Evolutionary conservation across 2,113 vertebrate genomes (phyloP).

Genomic region (Chrysochloris asiatica): DNA sequence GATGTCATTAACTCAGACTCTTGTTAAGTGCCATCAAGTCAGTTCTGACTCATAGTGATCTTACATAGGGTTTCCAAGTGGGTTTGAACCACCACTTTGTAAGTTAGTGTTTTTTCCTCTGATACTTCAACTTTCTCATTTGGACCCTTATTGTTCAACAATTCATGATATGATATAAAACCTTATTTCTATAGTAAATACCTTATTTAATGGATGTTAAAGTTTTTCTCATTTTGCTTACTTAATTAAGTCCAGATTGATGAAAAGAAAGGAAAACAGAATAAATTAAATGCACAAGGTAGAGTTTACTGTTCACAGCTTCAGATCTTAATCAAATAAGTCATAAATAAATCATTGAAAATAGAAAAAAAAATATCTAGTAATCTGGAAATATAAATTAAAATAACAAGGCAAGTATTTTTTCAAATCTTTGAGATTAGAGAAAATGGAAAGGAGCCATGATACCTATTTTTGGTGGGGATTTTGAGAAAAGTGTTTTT

Average conservation of each 20-base stretch:
- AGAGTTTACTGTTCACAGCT: background rate
- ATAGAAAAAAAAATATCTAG: background rate
- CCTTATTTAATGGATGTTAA: background rate
- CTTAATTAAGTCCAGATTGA: background rate
- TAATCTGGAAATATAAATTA: background rate
- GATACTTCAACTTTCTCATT: background rate
- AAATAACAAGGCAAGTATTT: background rate
- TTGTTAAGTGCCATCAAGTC: too few species aligned
- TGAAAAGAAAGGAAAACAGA: background rate
- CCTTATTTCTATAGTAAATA: background rate
- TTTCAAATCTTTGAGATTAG: background rate
- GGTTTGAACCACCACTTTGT: background rate
- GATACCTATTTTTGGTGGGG: background rate
- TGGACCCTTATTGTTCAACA: background rate
- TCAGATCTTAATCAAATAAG: background rate
- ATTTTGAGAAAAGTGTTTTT: slow-evolving; percentile 14
- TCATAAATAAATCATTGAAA: background rate
- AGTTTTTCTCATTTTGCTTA: background rate
- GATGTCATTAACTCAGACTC: too few species aligned
- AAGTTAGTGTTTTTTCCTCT: background rate
- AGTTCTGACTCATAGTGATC: accelerated
- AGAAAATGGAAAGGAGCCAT: background rate
- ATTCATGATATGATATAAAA: background rate
- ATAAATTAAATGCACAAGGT: background rate
- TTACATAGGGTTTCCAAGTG: background rate